Percentiles rank a stretch among this genome's conserved stretches.
phyloP scores from a whole-genome alignment of 2,888 invertebrate genomes.

The Hypercompe scribonia region DNA sequence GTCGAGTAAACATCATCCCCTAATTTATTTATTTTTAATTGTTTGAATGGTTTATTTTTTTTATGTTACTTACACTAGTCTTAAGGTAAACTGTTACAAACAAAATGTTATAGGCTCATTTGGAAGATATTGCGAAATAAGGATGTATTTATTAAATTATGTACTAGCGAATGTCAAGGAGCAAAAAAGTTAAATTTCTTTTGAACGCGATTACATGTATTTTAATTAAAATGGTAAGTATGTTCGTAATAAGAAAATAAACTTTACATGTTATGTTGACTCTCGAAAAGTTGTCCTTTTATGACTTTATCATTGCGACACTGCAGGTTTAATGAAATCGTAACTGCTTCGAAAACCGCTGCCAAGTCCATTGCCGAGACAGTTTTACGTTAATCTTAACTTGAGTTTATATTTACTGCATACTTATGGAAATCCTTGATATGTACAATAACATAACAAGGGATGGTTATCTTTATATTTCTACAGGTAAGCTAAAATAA shows the following conservation, averaged over 20 bases:
- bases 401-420: slow-evolving; percentile 32
- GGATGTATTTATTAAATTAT: slow-evolving; percentile 12
- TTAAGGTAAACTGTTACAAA: not conserved
- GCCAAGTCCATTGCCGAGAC: slow-evolving; percentile 29
- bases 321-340: slow-evolving; percentile 48
- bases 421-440: slow-evolving; percentile 42
- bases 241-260: slow-evolving; percentile 15
- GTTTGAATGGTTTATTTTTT: not conserved
- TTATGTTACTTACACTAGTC: not conserved
- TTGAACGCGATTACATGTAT: slow-evolving; percentile 22
- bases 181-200: slow-evolving; percentile 33
- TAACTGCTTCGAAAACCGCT: slow-evolving; percentile 47
- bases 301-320: slow-evolving; percentile 57
- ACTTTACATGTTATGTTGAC: slow-evolving; percentile 40
- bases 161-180: slow-evolving; percentile 23
- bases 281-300: slow-evolving; percentile 50
- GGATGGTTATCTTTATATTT: slow-evolving; percentile 39
- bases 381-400: slow-evolving; percentile 20
- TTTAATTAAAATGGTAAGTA: slow-evolving; percentile 29
- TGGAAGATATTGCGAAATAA: not conserved
- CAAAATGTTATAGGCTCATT: not conserved
- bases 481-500: slow-evolving; percentile 7
- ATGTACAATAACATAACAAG: slow-evolving; percentile 34
- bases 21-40: not conserved
- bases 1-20: not conserved